These are phyloP conservation scores for Myocastor coypus DNA, from an alignment of 2,113 vertebrate species.

Conservation along the genomic window DNA sequence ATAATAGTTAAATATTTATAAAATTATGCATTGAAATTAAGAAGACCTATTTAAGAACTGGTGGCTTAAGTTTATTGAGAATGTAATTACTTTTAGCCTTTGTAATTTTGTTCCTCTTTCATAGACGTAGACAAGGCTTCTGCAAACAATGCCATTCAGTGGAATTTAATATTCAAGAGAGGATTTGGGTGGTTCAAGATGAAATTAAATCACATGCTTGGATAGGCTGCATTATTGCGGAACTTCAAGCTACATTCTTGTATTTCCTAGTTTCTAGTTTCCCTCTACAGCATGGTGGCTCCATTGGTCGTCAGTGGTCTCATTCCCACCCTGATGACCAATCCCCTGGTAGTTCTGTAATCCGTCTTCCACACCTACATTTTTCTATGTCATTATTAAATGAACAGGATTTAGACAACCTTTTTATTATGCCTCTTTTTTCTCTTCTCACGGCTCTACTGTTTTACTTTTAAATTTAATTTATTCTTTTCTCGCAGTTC, in stretches of 20 bases:
- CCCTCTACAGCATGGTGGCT: neutral
- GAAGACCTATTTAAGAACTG: conserved; percentile 52
- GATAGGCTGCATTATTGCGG: neutral
- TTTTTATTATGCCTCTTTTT: neutral
- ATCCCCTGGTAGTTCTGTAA: neutral
- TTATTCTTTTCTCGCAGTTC: conserved; percentile 18
- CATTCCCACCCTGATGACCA: rapidly evolving
- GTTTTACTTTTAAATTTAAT: conserved; percentile 35
- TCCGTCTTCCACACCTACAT: neutral
- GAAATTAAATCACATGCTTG: conserved; percentile 59
- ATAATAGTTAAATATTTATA: neutral
- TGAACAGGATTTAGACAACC: neutral
- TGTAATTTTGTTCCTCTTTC: conserved; percentile 62
- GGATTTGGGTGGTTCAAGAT: conserved; percentile 43
- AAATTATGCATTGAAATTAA: conserved; percentile 17
- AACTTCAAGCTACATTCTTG: neutral
- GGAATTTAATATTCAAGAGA: conserved; percentile 58
- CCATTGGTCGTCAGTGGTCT: neutral
- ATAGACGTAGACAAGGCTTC: conserved; percentile 32
- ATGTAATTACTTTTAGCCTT: conserved; percentile 69
- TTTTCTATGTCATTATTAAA: neutral
- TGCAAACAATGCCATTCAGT: conserved; percentile 10
- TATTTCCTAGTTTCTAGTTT: neutral
- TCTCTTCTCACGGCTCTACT: neutral
- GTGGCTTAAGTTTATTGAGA: conserved; percentile 62